Base-by-base conservation (phyloP, 2,888 invertebrate genomes). In the Apotomis capreana region DNA sequence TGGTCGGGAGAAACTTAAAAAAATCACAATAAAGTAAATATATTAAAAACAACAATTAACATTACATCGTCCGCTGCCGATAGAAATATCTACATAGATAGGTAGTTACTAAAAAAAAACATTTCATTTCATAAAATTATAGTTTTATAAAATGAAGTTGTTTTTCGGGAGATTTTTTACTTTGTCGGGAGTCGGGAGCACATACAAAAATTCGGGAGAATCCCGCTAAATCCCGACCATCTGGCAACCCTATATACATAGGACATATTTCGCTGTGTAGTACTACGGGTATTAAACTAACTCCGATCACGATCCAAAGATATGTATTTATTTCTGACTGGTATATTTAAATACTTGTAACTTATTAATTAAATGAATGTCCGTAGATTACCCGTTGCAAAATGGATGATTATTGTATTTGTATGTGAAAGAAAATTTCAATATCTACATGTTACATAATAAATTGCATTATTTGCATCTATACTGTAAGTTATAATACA, bases 401-500 rank as follows among this genome's bases (percentile, higher is more conserved):
- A 26, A 46, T 26, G 10, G 46, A 12, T 10, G 9, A 46, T 26
- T 54, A 15, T 26, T 54, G 37, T 55, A 40, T 12, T 26, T 12
- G 54, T 44, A 54, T 10, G 5, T 54, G 54, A 15, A 64, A 54
- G 44, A 13, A 40, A 55, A 64, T n/a, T 4, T 44, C 26, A 55
- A 26, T 55, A 55, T 44, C 44, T 40, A 46, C 13, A 5, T 57
- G 12, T 57, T 37, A 36, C 9, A 55, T 26, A 55, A n/a, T 10
- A 54, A 64, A 54, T 13, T 55, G 55, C 46, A 55, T 44, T 26
- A 26, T 26, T 26, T 26, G 26, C 26, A 26, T 26, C 26, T 26
- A 26, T 26, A 26, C n/a, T 65, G 10, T 54, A 54, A 9, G 26
- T 65, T 55, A 55, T 63, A 40, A 64, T 44, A 64, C 10, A 13